Evolutionary conservation across 2,113 vertebrate genomes (phyloP).

Genomic region (Pavo muticus): DNA sequence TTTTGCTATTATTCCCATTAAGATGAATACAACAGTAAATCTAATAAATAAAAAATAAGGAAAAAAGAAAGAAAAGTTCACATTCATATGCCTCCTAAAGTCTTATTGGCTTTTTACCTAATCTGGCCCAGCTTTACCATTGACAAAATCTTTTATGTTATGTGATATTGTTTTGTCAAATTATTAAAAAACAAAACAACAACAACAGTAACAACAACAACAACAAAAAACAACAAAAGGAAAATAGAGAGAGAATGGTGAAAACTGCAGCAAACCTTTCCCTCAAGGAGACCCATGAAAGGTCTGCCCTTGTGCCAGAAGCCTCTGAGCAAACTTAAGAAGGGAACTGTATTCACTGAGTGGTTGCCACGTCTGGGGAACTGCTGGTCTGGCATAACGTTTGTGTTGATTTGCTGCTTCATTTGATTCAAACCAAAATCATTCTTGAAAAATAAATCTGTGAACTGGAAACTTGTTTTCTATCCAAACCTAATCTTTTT

Average conservation of each 20-base stretch:
- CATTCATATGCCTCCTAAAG: not conserved
- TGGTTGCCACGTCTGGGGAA: not conserved
- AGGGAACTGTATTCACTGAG: not conserved
- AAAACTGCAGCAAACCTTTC: not conserved
- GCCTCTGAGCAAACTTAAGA: not conserved
- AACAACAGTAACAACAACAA: not conserved
- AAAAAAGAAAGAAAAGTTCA: fast-evolving
- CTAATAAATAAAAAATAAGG: not conserved
- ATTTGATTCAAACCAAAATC: not conserved
- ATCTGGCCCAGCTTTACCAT: not conserved
- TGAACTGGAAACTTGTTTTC: not conserved
- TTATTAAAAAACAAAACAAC: not conserved
- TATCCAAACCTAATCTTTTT: not conserved
- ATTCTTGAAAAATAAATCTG: not conserved
- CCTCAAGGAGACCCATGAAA: not conserved
- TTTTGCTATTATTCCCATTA: not conserved
- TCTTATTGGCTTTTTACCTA: not conserved
- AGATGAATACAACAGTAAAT: not conserved
- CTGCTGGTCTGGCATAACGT: not conserved
- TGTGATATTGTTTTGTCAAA: not conserved
- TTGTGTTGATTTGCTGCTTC: not conserved
- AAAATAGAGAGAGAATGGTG: not conserved
- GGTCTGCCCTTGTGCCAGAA: not conserved
- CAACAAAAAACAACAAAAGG: not conserved
- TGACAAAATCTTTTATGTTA: not conserved